Evolutionary conservation across 1,140 invertebrate species (phyloP), one percentile per base, ranked within the genome.

Genomic region (Drosophila bocki): DNA sequence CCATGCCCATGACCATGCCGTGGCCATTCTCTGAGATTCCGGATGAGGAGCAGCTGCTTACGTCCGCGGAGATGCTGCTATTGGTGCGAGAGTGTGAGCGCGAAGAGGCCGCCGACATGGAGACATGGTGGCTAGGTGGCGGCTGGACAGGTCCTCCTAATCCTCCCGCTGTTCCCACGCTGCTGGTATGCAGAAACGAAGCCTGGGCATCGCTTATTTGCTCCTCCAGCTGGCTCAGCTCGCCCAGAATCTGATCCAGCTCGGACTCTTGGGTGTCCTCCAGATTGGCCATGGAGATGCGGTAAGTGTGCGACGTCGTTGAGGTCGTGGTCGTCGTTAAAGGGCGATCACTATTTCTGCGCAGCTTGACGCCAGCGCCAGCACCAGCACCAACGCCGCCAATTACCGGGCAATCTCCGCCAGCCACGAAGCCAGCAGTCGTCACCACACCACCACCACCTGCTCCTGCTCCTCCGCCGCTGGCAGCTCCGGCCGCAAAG

Each of bases 231-330:
- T 98, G 97, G 93, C 97, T 98, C 35, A 99, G 94, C 93, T 99
- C 98, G 32, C 97, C 98, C 29, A 99, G 94, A 81, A 99, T 99
- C 47, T 98, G 98, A 93, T 99, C 98, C 88, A 99, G 94, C 93
- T 99, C 98, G 32, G 98, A 97, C 94, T 99, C 98, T 93, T 98
- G 97, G 17, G 97, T 97, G 93, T 99, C 98, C 94, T 98, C 97
- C 15, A 98, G 94, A 93, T 98, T 98, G 4, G 97, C 97, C 97
- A 98, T 98, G 32, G 97, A 98, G 92, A 98, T 97, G 80, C 97
- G 94, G 93, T 98, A 98, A 13, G 84, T 87, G 58, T 92, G 87
- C 26, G 91, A 77, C 54, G 54, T 11, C 4, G 53, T 44, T n/a
- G 51, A 22, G 7, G 51, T 33, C 19, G 69, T 76, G n/a, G 29